A percentile compares a stretch with the other conserved stretches of the same genome.
phyloP scores from a whole-genome alignment of 2,797 vertebrate species.

The Anableps anableps region DNA sequence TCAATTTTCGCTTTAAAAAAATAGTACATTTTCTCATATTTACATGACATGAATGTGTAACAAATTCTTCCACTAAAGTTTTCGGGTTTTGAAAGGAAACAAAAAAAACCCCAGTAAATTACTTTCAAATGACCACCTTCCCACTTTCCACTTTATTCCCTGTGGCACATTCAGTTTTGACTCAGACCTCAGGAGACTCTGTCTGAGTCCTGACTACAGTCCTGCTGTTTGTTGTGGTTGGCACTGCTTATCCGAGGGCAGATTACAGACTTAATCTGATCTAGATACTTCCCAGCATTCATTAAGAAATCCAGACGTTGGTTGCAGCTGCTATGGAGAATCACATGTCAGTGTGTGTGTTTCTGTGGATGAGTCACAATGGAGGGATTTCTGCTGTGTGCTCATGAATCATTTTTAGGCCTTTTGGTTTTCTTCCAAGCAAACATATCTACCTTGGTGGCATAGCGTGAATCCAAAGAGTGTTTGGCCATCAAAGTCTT shows the following conservation, averaged over 20 bases:
- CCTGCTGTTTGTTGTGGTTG: constrained; percentile 46
- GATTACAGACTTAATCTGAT: constrained; percentile 50
- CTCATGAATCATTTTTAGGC: constrained; percentile 40
- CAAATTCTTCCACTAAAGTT: not conserved
- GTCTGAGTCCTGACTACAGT: constrained; percentile 18
- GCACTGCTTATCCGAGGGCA: constrained; percentile 35
- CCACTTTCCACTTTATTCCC: constrained; percentile 1
- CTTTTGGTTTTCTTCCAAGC: constrained; percentile 23
- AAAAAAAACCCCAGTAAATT: not conserved
- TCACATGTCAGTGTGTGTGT: constrained; percentile 32
- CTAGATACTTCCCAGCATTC: constrained; percentile 49
- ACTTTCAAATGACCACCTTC: not conserved
- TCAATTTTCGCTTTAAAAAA: not conserved
- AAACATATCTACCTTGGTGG: constrained; percentile 82
- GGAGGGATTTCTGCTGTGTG: constrained; percentile 40
- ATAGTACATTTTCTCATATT: not conserved
- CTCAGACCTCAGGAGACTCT: constrained; percentile 1
- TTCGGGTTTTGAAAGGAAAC: not conserved
- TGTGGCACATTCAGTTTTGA: constrained; percentile 28
- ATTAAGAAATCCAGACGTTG: constrained; percentile 28
- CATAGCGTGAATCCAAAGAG: constrained; percentile 93
- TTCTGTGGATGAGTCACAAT: constrained; percentile 43
- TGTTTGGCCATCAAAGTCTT: constrained; percentile 99
- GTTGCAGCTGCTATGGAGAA: constrained; percentile 55
- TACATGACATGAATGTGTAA: not conserved